Base-by-base conservation (phyloP, 2,888 invertebrate species). In the Geophilus truncorum region DNA sequence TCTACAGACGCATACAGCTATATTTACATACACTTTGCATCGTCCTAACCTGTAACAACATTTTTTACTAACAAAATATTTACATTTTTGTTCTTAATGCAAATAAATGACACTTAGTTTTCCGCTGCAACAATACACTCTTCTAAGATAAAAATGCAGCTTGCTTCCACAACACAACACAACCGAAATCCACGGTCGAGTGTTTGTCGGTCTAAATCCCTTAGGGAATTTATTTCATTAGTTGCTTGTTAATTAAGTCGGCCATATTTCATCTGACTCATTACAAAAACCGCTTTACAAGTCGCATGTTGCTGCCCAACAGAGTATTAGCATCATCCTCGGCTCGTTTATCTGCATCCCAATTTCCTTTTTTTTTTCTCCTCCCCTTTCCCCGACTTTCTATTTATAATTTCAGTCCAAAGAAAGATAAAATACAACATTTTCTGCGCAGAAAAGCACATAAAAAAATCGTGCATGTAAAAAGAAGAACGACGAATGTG, bases 211-310 rank as follows among this genome's bases (percentile, higher is more conserved):
- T 7, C 57, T 21, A 79, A 79, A 79, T 79, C 79, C 79, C 80
- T 34, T 9, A 21, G 45, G 34, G 80, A 75, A 75, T 80, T 70
- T 80, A 36, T 75, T 80, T 80, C 80, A 80, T 80, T 80, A 80
- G 75, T 75, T 80, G 80, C 34, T 75, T 80, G 80, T 80, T 80
- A 80, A 80, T 80, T 80, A 80, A 80, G 80, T 80, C 80, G 75
- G 34, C 80, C 80, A 80, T 75, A 80, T 80, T 80, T 80, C 76
- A 80, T 80, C 51, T 36, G 75, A 70, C 70, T 75, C 80, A 51
- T 80, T 80, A 80, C 34, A 34, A 75, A 75, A n/a, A 34, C 51
- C 30, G 62, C 28, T 34, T 28, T 62, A 62, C 25, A 25, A 62
- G 62, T 62, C 62, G 62, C 62, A 28, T 62, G 62, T 62, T 62